phyloP scores from a whole-genome alignment of 2,888 invertebrate species.

The Drosophila seclusa region DNA sequence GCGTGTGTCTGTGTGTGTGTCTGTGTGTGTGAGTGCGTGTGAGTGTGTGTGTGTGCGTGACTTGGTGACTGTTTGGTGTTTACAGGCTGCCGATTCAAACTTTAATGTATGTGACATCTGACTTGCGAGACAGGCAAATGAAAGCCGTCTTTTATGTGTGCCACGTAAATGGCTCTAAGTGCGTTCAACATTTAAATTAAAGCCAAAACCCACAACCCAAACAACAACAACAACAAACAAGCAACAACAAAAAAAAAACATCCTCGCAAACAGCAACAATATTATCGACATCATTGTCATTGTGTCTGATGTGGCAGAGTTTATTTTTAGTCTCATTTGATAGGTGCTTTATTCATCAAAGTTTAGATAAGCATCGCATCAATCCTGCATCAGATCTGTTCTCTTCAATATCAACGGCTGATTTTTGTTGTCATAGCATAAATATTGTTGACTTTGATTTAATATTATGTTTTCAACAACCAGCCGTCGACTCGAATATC shows the following conservation, averaged over 20 bases:
- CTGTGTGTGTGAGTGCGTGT: conserved; percentile 13
- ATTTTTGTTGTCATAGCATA: conserved; percentile 13
- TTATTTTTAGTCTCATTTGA: background rate
- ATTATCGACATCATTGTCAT: conserved; percentile 4
- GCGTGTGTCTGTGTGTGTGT: conserved; percentile 19
- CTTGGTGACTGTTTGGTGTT: conserved; percentile 66
- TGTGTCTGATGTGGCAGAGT: conserved; percentile 1
- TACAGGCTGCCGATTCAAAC: conserved; percentile 70
- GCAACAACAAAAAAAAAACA: background rate
- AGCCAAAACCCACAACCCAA: conserved; percentile 22
- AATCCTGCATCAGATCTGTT: background rate
- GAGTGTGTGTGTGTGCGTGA: conserved; percentile 58
- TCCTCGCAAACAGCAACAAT: conserved; percentile 2
- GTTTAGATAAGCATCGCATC: background rate
- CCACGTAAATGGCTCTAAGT: conserved; percentile 58
- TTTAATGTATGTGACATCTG: conserved; percentile 68
- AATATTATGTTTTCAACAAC: background rate
- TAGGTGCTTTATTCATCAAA: background rate
- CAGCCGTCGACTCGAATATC: background rate
- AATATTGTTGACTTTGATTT: conserved; percentile 30
- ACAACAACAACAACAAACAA: background rate
- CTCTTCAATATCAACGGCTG: background rate
- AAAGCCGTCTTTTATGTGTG: conserved; percentile 37
- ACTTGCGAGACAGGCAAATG: conserved; percentile 37
- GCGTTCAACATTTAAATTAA: conserved; percentile 54